phyloP scores from a whole-genome alignment of 2,888 invertebrate genomes.

The Epistrophe grossulariae region DNA sequence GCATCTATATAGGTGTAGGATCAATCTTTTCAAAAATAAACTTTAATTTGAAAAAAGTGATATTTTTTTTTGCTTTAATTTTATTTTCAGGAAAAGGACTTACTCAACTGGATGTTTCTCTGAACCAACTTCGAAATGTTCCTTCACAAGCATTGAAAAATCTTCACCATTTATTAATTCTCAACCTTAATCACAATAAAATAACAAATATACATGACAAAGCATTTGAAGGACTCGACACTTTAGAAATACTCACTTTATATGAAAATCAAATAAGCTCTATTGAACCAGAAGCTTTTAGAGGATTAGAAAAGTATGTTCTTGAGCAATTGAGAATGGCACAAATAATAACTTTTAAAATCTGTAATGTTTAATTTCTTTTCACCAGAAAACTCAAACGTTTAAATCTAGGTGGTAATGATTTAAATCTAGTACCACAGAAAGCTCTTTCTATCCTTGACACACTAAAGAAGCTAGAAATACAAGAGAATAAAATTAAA shows the following conservation, averaged over 20 bases:
- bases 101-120: constrained; percentile 94
- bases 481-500: constrained; percentile 93
- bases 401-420: constrained; percentile 94
- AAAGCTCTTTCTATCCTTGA: constrained; percentile 91
- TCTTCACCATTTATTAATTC: constrained; percentile 92
- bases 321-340: not conserved
- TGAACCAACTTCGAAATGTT: constrained; percentile 91
- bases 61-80: not conserved
- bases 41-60: not conserved
- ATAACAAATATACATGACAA: constrained; percentile 91
- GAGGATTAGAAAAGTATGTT: constrained; percentile 91
- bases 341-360: not conserved
- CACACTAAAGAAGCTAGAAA: constrained; percentile 92
- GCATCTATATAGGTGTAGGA: too few species aligned
- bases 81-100: constrained; percentile 89
- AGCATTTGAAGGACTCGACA: constrained; percentile 94
- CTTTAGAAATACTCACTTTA: constrained; percentile 93
- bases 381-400: constrained; percentile 89
- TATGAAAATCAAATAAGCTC: constrained; percentile 93
- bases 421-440: constrained; percentile 90
- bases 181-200: constrained; percentile 95
- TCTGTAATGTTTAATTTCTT: not conserved
- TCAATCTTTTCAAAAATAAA: not conserved
- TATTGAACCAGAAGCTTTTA: constrained; percentile 93
- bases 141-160: constrained; percentile 92